Evolutionary conservation across 2,888 invertebrate species (phyloP).

Genomic region (Acanthosepion esculentum): DNA sequence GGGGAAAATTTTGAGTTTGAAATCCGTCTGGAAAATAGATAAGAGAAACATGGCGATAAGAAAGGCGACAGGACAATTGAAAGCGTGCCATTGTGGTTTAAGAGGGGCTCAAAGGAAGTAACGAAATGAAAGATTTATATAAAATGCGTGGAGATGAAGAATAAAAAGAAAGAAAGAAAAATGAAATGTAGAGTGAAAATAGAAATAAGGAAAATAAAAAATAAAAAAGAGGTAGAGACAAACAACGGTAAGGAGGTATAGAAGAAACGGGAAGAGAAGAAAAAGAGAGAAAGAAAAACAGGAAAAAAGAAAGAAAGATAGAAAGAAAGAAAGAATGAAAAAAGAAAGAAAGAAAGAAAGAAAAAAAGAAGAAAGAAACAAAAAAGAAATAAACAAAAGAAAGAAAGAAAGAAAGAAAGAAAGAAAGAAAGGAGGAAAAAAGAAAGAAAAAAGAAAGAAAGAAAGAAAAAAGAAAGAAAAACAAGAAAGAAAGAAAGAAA

Average conservation of each 20-base stretch:
- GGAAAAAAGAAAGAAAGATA: neutral
- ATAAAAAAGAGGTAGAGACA: neutral
- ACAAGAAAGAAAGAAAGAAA: neutral
- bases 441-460: neutral
- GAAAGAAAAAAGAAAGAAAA: neutral
- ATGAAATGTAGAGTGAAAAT: neutral
- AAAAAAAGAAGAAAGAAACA: neutral
- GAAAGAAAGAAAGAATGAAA: too few species aligned
- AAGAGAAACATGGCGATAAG: neutral
- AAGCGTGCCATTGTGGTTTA: neutral
- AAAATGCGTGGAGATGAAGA: neutral
- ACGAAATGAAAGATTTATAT: neutral
- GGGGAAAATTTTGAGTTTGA: neutral
- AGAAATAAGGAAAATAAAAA: neutral
- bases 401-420: neutral
- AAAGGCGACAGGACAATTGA: neutral
- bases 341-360: fast-evolving
- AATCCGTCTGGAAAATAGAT: neutral
- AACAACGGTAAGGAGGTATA: too few species aligned
- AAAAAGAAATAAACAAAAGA: neutral
- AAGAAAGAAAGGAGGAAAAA: neutral
- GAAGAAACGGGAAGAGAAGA: too few species aligned
- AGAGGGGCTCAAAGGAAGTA: neutral
- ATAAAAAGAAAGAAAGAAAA: neutral
- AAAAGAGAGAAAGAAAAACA: neutral